phyloP scores from a whole-genome alignment of 2,113 vertebrate species.

The Colinus virginianus region DNA sequence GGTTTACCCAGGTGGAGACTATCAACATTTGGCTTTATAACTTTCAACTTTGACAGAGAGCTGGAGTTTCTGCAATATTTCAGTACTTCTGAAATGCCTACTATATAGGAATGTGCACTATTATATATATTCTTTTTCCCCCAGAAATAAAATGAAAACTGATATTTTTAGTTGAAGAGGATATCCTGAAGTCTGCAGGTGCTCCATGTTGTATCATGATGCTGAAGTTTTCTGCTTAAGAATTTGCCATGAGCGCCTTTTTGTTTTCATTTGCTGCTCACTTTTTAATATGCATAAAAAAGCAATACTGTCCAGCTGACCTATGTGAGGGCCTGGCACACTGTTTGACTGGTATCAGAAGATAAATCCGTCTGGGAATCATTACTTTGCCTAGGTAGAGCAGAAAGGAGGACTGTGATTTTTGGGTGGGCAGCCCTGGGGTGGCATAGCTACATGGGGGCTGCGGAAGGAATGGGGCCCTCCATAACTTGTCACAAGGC shows the following conservation, averaged over 20 bases:
- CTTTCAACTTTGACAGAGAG: not conserved
- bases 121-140: not conserved
- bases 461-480: not conserved
- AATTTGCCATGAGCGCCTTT: not conserved
- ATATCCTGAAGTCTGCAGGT: not conserved
- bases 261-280: not conserved
- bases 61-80: not conserved
- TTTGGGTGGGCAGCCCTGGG: not conserved
- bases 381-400: not conserved
- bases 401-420: not conserved
- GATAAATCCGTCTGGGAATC: not conserved
- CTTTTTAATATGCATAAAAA: not conserved
- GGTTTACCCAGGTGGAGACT: conserved; percentile 4
- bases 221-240: accelerated
- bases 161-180: not conserved
- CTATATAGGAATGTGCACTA: not conserved
- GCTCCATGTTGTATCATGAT: not conserved
- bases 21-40: not conserved
- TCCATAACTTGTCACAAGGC: not conserved
- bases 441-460: not conserved
- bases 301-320: not conserved
- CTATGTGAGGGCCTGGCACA: not conserved
- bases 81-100: not conserved
- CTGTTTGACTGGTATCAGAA: not conserved
- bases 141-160: not conserved